Evolutionary conservation across 2,113 vertebrate species (phyloP), one percentile per base, ranked within the genome.

Genomic region (Corydoras maculifer): DNA sequence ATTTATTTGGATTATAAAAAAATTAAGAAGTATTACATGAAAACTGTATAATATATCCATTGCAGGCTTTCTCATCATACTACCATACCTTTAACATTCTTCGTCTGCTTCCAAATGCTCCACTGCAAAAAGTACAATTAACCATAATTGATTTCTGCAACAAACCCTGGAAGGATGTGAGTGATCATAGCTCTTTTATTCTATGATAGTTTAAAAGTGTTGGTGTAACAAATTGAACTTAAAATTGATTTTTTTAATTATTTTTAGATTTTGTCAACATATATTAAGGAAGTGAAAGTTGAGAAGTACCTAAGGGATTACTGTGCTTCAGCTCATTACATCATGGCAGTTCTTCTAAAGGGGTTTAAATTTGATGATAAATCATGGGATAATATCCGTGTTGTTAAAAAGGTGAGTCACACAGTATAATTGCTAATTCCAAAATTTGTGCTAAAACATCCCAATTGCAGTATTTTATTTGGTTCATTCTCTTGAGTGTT

Each of bases 41-140:
- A 43, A 43, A 43, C 4, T 43, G n/a, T n/a, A 43, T 43, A 4
- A 43, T 32, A 3, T 75, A 12, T 59, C 9, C 29, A 43, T 66
- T 59, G 5, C 64, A 93, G 92, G 92, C 91, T 3, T 93, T 93
- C 0, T 84, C 92, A 64, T 87, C 79, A n/a, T 93, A 92, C 80
- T 92, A 89, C 74, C 83, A 92, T 68, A 90, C 91, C 11, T 91
- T 93, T 80, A 9, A 30, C 62, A 92, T 93, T 75, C 82, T 93
- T 72, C 92, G 92, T 65, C 84, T 93, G 77, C 88, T 86, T 2
- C 75, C 11, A 2, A 78, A 83, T 62, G 79, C 84, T 49, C 58
- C 89, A 0, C 78, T 92, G 66, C 60, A 9, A 1, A 18, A 50
- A 0, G 77, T 78, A 58, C 87, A 83, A 2, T 13, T 73, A 60